Conservation (phyloP, 2,797 vertebrate genomes). For the Poecilia gillii region DNA sequence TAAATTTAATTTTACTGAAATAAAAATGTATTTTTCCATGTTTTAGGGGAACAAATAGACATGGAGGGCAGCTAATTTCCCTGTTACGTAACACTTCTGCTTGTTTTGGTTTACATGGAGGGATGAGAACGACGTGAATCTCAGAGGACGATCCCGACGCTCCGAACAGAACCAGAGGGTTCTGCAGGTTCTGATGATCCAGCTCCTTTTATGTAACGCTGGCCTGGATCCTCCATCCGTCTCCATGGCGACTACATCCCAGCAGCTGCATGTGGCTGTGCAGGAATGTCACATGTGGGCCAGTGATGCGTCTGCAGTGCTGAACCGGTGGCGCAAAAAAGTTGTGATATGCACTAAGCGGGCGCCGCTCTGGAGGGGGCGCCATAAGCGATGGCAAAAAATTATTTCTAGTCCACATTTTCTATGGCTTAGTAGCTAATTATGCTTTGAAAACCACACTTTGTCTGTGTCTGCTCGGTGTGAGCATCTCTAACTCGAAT, state of each 20-base stretch:
- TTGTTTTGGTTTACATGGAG: background rate
- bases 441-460: too few relatives aligned
- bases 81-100: too few relatives aligned
- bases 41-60: background rate
- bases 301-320: constrained; percentile 46
- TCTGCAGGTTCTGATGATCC: background rate
- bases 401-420: too few relatives aligned
- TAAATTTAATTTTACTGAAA: background rate
- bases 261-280: constrained; percentile 21
- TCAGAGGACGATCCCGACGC: background rate
- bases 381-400: too few relatives aligned
- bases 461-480: background rate
- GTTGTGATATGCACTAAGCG: too few relatives aligned
- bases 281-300: constrained; percentile 48
- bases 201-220: constrained; percentile 30
- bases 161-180: background rate
- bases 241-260: constrained; percentile 58
- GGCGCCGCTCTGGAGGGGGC: too few relatives aligned
- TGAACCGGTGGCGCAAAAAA: background rate
- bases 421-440: too few relatives aligned
- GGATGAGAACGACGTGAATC: background rate
- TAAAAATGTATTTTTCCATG: background rate
- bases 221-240: constrained; percentile 35
- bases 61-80: too few relatives aligned
- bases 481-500: background rate